Evolutionary conservation across 2,797 vertebrate genomes (phyloP).

Genomic region (Gadopsis bispinosus): DNA sequence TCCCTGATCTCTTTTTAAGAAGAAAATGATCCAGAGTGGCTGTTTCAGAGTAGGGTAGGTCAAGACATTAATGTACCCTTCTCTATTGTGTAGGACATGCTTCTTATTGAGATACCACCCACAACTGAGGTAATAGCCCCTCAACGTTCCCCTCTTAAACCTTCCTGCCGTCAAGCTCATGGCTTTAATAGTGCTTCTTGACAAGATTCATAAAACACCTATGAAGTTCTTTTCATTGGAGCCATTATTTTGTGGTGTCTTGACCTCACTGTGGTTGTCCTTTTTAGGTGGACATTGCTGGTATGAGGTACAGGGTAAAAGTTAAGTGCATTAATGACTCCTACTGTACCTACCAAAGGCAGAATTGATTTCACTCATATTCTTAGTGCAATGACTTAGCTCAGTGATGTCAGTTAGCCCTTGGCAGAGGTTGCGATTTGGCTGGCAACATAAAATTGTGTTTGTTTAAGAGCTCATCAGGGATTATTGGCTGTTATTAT

Average conservation of each 20-base stretch:
- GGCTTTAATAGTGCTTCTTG: conserved; percentile 54
- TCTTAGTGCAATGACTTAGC: conserved; percentile 25
- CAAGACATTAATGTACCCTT: conserved; percentile 58
- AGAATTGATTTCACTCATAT: conserved; percentile 28
- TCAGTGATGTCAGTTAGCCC: conserved; percentile 43
- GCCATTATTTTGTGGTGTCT: conserved; percentile 36
- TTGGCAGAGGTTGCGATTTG: conserved; percentile 53
- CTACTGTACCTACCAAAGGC: conserved; percentile 11
- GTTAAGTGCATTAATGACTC: conserved; percentile 33
- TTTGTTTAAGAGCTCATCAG: conserved; percentile 72
- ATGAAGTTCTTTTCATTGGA: conserved; percentile 37
- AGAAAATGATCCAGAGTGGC: conserved; percentile 25
- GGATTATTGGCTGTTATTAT: conserved; percentile 69
- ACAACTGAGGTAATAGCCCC: conserved; percentile 56
- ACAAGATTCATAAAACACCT: conserved; percentile 67
- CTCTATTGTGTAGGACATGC: conserved; percentile 47
- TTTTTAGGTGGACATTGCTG: conserved; percentile 34
- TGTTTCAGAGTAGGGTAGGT: conserved; percentile 51
- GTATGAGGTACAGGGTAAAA: conserved; percentile 25
- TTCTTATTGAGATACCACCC: conserved; percentile 63
- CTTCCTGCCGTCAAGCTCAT: conserved; percentile 44
- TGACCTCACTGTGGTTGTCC: conserved; percentile 44
- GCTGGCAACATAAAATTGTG: conserved; percentile 59
- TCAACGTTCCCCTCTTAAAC: conserved; percentile 59
- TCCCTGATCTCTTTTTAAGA: conserved; percentile 31